phyloP scores from a whole-genome alignment of 2,113 vertebrate genomes.

The Eclectus roratus region DNA sequence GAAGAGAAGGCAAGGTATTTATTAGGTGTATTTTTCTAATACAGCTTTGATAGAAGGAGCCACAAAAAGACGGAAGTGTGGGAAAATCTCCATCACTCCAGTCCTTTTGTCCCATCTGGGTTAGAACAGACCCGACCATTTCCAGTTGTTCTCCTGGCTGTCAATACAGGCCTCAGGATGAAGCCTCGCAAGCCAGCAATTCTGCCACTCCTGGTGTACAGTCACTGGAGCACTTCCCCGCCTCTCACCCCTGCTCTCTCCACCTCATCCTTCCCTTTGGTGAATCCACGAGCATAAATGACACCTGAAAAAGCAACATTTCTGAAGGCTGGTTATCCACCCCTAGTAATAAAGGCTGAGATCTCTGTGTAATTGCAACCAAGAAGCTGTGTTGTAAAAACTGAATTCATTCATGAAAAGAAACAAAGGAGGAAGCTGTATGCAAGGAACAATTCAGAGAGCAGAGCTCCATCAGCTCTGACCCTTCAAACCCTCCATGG shows the following conservation, averaged over 20 bases:
- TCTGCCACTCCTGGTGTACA: neutral
- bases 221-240: neutral
- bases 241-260: neutral
- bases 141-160: neutral
- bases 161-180: neutral
- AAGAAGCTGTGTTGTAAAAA: neutral
- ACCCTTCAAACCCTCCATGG: neutral
- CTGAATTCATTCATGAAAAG: neutral
- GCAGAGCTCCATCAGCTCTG: neutral
- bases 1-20: neutral
- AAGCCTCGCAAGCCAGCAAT: neutral
- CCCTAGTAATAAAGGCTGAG: neutral
- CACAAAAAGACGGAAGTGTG: neutral
- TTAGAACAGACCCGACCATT: neutral
- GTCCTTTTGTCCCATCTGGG: neutral
- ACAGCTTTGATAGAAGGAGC: neutral
- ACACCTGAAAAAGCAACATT: neutral
- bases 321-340: neutral
- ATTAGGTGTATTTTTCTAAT: neutral
- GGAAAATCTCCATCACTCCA: neutral
- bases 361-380: neutral
- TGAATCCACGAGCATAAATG: neutral
- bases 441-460: neutral
- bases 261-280: neutral
- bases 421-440: neutral